Base-by-base conservation (phyloP, 2,888 invertebrate species). In the Orthonevra nobilis region DNA sequence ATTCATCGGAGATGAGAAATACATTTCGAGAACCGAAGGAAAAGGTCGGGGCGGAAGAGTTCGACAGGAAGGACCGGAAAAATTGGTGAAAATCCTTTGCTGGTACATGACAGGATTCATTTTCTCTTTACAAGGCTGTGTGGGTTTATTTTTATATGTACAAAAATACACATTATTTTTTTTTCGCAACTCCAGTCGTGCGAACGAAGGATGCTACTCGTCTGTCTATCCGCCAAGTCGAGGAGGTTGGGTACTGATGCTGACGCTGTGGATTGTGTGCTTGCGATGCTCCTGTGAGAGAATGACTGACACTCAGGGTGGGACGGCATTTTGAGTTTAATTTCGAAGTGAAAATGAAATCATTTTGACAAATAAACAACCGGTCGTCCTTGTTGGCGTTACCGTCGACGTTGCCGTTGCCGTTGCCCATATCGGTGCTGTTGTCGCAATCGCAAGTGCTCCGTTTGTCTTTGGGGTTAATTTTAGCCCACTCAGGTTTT, bases 51-150 rank as follows among this genome's bases (percentile, higher is more conserved):
- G 26, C 12, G 5, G 10, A 30, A 72, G 44, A 61, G n/a, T 52
- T 68, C 68, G 69, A 69, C 61, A 72, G 63, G 70, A 70, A 70
- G 56, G 38, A 40, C 64, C 64, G 64, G 72, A 72, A 64, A 77
- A 77, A 72, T 72, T 72, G 72, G 38, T 64, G 72, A 72, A 64
- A 70, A 70, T 54, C 50, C 58, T 38, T 46, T 48, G 38, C 77
- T 77, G 19, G 44, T 42, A 72, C 72, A 66, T 77, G 72, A 66
- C 77, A 77, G 64, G 77, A 77, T 72, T 77, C 72, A 66, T 77
- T 77, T 66, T 77, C 64, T 44, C 48, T 12, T 64, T 60, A 23
- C 46, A 56, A 20, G 58, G 17, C 46, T 30, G 17, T 15, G 10
- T 12, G 6, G 5, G 20, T 26, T 17, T 32, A 10, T 58, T 19